Conservation (phyloP, 2,888 invertebrate genomes). For the Nebria salina region DNA sequence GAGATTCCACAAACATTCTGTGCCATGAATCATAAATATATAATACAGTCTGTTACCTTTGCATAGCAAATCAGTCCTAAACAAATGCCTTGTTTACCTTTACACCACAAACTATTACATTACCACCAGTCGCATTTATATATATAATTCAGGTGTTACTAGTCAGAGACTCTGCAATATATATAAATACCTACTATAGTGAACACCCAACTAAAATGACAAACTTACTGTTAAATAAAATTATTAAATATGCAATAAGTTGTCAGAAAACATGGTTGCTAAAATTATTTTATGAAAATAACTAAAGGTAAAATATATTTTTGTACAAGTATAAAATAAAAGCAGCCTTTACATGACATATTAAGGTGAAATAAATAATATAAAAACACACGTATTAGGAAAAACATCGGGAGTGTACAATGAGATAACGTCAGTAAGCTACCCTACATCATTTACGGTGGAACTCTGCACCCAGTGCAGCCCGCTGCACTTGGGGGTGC, state of each 20-base stretch:
- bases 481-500: not conserved
- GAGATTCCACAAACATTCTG: not conserved
- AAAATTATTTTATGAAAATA: no score
- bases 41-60: not conserved
- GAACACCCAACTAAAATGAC: no score
- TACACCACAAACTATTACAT: not conserved
- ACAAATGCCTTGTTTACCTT: not conserved
- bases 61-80: not conserved
- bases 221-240: no score
- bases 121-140: not conserved
- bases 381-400: not conserved
- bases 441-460: conserved; percentile 6
- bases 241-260: no score
- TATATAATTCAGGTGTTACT: not conserved
- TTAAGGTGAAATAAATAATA: not conserved
- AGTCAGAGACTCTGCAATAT: no score
- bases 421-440: not conserved
- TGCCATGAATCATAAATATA: not conserved
- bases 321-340: no score
- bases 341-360: not conserved
- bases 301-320: no score
- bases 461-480: not conserved
- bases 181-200: no score
- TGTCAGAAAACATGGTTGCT: no score
- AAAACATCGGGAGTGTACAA: conserved; percentile 8